Percentiles rank a stretch among this genome's conserved stretches.
Evolutionary conservation across 2,113 vertebrate genomes (phyloP).

Genomic region (Rattus rattus): DNA sequence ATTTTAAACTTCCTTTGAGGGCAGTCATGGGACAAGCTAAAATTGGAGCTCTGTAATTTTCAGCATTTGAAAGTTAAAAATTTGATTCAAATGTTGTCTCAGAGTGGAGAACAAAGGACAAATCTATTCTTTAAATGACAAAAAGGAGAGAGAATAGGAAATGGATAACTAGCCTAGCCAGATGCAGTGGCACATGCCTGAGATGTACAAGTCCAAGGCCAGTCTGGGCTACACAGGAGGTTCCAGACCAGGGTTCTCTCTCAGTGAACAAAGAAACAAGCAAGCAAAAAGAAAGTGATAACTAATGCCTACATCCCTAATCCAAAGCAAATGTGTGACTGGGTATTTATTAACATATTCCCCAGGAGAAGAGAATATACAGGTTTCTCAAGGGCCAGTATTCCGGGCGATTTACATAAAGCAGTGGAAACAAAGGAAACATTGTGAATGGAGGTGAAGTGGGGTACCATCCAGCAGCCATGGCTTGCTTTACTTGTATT

Average conservation of each 20-base stretch:
- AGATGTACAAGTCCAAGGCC: not conserved
- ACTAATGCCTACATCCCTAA: not conserved
- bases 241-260: not conserved
- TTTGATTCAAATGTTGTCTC: conserved; percentile 3
- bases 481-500: not conserved
- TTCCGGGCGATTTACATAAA: not conserved
- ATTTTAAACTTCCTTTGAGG: conserved; percentile 65
- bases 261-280: not conserved
- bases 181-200: not conserved
- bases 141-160: not conserved
- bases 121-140: not conserved
- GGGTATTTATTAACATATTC: not conserved
- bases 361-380: not conserved
- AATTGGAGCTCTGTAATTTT: conserved; percentile 39
- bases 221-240: not conserved
- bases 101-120: not conserved
- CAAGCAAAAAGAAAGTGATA: not conserved
- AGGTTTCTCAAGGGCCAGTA: not conserved
- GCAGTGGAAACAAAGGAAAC: not conserved
- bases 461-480: not conserved
- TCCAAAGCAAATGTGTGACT: not conserved
- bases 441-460: not conserved
- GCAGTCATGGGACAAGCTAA: not conserved
- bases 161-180: not conserved
- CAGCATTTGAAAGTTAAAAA: conserved; percentile 28